Base-by-base conservation (phyloP, 2,797 vertebrate genomes). In the Danionella dracula region DNA sequence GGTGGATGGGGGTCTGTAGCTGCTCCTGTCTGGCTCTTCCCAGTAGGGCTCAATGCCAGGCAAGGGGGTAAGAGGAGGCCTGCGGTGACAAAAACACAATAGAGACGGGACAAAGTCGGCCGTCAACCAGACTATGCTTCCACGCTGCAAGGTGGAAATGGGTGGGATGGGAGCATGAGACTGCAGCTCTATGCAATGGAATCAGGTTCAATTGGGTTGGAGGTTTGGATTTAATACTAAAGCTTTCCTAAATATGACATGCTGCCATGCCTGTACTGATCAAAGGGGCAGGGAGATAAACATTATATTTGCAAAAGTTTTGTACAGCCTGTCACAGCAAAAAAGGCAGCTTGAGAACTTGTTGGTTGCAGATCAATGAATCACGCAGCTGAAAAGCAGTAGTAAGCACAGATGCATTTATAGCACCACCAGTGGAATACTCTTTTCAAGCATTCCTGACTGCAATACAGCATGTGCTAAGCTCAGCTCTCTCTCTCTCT, bases 41-140 rank as follows among this genome's bases (percentile, higher is more conserved):
- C 90, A 92, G 84, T 90, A 92, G 87, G 90, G 90, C 89, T 91
- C 89, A 89, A 88, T 88, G 87, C 90, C 90, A 78, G 90, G 90
- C 89, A 92, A 89, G 79, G 90, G 90, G 87, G 90, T 91, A 82
- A 92, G 90, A 89, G 90, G 89, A 90, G 89, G 89, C 86, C 90
- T 92, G 90, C 87, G 87, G 76, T 86, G 83, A 86, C 87, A 58
- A 58, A 92, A 81, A 92, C 85, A 82, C 72, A 91, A 89, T 89
- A 81, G 81, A 90, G 84, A 90, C 66, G 86, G 84, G 86, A 88
- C 88, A 88, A 83, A 87, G 84, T 87, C 81, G 87, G 81, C 79
- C 78, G 53, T 79, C 78, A 84, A 85, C 84, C 83, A 83, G 68
- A 78, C 80, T 78, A 74, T 63, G 61, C 63, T 68, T 79, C 68